Evolutionary conservation across 1,140 invertebrate genomes (phyloP).

Genomic region (Vanessa tameamea): DNA sequence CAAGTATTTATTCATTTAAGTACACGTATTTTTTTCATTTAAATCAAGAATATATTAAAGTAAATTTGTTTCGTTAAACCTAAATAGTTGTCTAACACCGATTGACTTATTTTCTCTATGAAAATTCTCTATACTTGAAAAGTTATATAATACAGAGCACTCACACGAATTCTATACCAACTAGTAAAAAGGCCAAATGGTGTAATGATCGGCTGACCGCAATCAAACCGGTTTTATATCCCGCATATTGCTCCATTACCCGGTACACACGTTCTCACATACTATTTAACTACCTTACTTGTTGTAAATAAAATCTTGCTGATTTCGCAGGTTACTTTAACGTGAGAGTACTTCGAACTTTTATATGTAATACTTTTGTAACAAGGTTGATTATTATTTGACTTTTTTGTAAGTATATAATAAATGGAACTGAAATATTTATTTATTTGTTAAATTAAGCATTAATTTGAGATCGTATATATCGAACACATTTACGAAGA

Average conservation of each 20-base stretch:
- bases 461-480: no score
- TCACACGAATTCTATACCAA: conserved; percentile 4
- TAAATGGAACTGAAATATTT: no score
- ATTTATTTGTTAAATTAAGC: no score
- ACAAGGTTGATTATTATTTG: no score
- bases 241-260: conserved; percentile 11
- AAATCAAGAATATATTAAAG: no score
- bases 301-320: conserved; percentile 9
- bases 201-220: conserved; percentile 16
- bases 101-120: no score
- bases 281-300: conserved; percentile 7
- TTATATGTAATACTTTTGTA: background rate
- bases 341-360: background rate
- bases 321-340: background rate
- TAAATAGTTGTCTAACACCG: no score
- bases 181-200: conserved; percentile 8
- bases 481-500: no score
- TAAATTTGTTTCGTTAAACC: no score
- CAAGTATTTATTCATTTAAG: no score
- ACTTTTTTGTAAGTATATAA: no score
- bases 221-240: conserved; percentile 14
- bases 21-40: no score
- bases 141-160: background rate
- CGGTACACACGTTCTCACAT: conserved; percentile 9
- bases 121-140: background rate